Base-by-base conservation (phyloP, 2,797 vertebrate species). In the Lepus townsendii region DNA sequence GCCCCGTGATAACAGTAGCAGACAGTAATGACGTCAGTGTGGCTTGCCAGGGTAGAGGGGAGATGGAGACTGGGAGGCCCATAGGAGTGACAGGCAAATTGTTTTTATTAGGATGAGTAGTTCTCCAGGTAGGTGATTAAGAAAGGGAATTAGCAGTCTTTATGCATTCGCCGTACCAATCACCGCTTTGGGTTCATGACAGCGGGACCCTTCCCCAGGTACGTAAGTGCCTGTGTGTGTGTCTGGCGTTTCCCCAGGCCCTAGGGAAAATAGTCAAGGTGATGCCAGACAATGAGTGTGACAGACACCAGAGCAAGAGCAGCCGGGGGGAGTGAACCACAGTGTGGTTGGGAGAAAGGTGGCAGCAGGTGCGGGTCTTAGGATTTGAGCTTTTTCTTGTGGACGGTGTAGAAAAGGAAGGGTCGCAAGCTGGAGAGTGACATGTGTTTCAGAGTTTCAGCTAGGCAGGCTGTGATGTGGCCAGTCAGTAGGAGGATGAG, bases 391-490 rank as follows among this genome's bases (percentile, higher is more conserved):
- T 76, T 65, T 72, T 68, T 42, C 1, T 71, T 75, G 57, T 68
- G 75, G 68, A 72, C 63, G 80, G 0, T 84, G 42, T 50, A 69
- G 26, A 62, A 76, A 60, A 69, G n/a, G 13, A 89, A 73, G 30
- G 2, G 9, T 87, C 77, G 88, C 72, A 76, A 85, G 30, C 27
- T 78, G 24, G 60, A 47, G 83, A 30, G n/a, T 88, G 54, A 88
- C 27, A 1, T 69, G 47, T 79, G 11, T 93, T 88, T 90, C 54
- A 90, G 68, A 92, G 95, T 73, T 60, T 80, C 30, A 65, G 26
- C 3, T 78, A 66, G 38, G 16, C 24, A 76, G 50, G 47, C 35
- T 63, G 69, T 54, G 54, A 80, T 71, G 20, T n/a, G 63, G 65
- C 69, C 57, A 90, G 68, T 80, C 14, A 3, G 38, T 63, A 14